Evolutionary conservation across 2,797 vertebrate genomes (phyloP).

Genomic region (Vultur gryphus): DNA sequence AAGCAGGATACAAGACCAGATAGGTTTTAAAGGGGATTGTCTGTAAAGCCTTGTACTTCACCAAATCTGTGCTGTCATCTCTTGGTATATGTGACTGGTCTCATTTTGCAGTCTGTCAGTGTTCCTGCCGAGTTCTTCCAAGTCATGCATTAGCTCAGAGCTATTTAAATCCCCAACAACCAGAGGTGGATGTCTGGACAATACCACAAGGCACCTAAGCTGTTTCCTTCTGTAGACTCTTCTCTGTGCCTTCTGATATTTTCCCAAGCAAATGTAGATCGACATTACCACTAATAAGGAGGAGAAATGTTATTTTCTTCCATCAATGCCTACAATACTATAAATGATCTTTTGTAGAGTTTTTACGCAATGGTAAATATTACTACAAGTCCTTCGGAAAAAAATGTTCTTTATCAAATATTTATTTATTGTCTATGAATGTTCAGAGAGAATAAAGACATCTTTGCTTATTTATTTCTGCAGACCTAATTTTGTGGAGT

Average conservation of each 20-base stretch:
- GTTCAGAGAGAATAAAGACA: not conserved
- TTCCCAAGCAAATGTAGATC: not conserved
- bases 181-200: not conserved
- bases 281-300: fast-evolving
- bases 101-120: not conserved
- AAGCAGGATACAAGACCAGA: not conserved
- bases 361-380: not conserved
- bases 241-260: not conserved
- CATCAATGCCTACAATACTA: not conserved
- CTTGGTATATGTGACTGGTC: not conserved
- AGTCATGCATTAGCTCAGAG: not conserved
- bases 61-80: not conserved
- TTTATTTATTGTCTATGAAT: not conserved
- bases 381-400: not conserved
- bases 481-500: not conserved
- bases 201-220: not conserved
- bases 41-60: not conserved
- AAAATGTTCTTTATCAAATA: not conserved
- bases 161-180: not conserved
- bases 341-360: not conserved
- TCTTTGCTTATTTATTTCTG: not conserved
- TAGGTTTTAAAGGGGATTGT: not conserved
- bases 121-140: not conserved
- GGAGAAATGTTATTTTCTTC: not conserved
- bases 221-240: not conserved